These are phyloP conservation scores for Heliconius congener DNA, from an alignment of 1,140 invertebrate species.

Conservation along the genomic window DNA sequence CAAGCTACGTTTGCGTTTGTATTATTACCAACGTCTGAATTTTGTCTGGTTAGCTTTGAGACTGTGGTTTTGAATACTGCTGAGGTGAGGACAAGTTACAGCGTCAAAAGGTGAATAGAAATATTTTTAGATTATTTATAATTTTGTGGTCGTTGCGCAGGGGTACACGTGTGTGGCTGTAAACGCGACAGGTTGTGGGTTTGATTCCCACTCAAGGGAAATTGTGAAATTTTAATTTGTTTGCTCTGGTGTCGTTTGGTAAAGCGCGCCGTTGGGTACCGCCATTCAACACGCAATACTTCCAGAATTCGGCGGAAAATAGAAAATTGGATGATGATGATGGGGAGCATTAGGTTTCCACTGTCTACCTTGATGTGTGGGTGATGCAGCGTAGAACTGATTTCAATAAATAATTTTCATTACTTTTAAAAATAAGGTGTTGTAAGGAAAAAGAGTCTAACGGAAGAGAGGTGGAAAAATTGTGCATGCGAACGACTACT, in stretches of 20 bases:
- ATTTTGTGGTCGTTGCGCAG: not conserved
- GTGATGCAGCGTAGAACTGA: too few species aligned
- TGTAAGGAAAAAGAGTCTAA: too few species aligned
- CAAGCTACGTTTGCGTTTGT: not conserved
- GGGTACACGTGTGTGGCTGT: not conserved
- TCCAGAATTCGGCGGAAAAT: too few species aligned
- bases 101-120: not conserved
- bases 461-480: too few species aligned
- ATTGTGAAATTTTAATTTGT: not conserved
- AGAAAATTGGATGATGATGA: too few species aligned
- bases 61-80: conserved; percentile 45
- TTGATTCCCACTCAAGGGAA: not conserved
- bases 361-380: too few species aligned
- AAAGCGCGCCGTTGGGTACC: not conserved
- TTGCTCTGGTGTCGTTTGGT: not conserved
- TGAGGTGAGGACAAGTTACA: not conserved
- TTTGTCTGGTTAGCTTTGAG: conserved; percentile 55
- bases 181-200: not conserved
- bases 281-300: too few species aligned
- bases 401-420: too few species aligned
- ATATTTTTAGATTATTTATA: not conserved
- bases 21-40: conserved; percentile 35
- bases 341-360: too few species aligned
- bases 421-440: too few species aligned
- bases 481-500: too few species aligned